phyloP scores from a whole-genome alignment of 2,113 vertebrate species.

The Catharus minimus region DNA sequence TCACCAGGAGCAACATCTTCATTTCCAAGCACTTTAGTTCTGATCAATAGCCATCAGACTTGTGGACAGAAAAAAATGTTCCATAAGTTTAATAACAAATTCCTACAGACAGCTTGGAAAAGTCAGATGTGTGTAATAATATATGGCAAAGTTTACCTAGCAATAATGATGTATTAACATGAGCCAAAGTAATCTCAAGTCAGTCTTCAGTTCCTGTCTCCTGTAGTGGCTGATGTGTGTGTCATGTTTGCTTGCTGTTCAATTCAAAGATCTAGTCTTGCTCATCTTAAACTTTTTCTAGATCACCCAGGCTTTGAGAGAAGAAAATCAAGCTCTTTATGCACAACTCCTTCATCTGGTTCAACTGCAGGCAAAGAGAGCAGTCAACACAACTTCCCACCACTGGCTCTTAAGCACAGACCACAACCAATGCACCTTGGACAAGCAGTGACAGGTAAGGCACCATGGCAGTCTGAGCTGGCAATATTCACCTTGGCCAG shows the following conservation, averaged over 20 bases:
- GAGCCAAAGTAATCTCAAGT: not conserved
- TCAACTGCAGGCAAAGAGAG: not conserved
- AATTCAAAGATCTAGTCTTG: not conserved
- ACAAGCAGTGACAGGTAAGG: slow-evolving; percentile 21
- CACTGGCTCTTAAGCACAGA: not conserved
- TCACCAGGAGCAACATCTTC: not conserved
- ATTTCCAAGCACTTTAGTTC: not conserved
- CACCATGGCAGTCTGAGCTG: not conserved
- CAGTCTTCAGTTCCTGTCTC: not conserved
- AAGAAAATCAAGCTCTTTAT: not conserved
- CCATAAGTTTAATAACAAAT: not conserved
- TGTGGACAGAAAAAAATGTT: not conserved
- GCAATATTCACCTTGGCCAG: not conserved
- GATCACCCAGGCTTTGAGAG: not conserved
- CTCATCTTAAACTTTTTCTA: not conserved
- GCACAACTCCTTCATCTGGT: not conserved
- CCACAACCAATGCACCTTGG: not conserved
- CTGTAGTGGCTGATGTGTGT: not conserved
- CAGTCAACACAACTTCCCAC: not conserved
- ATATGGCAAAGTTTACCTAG: not conserved
- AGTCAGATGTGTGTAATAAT: not conserved
- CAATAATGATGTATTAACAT: not conserved
- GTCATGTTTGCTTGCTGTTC: not conserved
- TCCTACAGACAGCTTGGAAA: not conserved
- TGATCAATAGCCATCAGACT: not conserved